phyloP scores from a whole-genome alignment of 1,140 invertebrate genomes.

The Orchesella cincta region DNA sequence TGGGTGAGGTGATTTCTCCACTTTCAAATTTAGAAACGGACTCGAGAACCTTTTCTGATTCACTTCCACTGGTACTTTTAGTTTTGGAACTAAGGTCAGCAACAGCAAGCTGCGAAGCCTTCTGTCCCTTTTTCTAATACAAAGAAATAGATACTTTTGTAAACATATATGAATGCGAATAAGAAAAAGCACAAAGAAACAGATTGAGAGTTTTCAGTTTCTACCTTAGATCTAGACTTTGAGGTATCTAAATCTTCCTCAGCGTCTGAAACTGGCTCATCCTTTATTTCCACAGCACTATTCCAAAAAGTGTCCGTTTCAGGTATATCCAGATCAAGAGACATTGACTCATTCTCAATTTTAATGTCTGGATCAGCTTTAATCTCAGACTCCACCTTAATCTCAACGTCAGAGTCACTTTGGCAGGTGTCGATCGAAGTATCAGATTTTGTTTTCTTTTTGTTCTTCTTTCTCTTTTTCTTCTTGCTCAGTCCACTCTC shows the following conservation, averaged over 20 bases:
- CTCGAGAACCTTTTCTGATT: not conserved
- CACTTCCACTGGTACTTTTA: not conserved
- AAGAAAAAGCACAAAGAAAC: too few species aligned
- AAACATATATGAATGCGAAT: too few species aligned
- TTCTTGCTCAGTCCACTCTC: not conserved
- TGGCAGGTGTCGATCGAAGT: too few species aligned
- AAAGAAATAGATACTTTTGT: too few species aligned
- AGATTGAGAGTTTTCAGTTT: too few species aligned
- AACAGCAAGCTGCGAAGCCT: too few species aligned
- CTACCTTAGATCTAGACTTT: too few species aligned
- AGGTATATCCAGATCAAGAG: not conserved
- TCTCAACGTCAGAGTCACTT: too few species aligned
- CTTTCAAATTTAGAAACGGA: not conserved
- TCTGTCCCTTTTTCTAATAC: too few species aligned
- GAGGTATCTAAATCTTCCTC: not conserved
- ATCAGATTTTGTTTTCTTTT: not conserved
- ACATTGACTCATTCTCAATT: not conserved
- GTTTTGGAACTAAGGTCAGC: too few species aligned
- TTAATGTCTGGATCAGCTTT: not conserved
- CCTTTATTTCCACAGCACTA: not conserved
- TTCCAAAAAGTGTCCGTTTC: not conserved
- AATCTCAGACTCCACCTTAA: not conserved
- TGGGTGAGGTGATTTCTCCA: not conserved
- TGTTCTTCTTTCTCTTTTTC: not conserved
- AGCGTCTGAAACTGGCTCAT: not conserved